These are phyloP conservation scores for Sisyra terminalis DNA, from an alignment of 2,888 invertebrate genomes.

Conservation along the genomic window DNA sequence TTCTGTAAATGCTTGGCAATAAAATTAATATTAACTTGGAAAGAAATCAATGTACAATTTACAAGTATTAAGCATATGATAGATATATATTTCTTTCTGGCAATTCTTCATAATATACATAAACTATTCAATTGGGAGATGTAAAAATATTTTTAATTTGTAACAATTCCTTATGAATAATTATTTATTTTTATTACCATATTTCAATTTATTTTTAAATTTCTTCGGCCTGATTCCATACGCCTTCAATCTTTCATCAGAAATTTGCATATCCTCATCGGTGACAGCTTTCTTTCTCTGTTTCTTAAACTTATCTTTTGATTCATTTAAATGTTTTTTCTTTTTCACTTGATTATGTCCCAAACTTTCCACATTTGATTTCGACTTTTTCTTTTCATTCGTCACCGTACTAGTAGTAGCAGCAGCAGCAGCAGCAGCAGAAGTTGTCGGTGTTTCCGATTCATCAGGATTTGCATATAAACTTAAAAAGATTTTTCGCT, in stretches of 20 bases:
- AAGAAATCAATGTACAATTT: no score
- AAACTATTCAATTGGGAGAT: no score
- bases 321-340: slow-evolving; percentile 21
- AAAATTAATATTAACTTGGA: no score
- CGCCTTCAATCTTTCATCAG: slow-evolving; percentile 71
- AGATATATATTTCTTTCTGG: no score
- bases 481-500: slow-evolving; percentile 63
- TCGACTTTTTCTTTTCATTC: slow-evolving; percentile 10
- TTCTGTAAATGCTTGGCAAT: no score
- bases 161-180: neutral
- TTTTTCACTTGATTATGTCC: slow-evolving; percentile 3
- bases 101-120: no score
- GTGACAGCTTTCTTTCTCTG: slow-evolving; percentile 10
- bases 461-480: slow-evolving; percentile 35
- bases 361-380: slow-evolving; percentile 10
- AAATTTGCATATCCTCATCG: slow-evolving; percentile 25
- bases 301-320: slow-evolving; percentile 16
- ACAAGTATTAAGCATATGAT: no score
- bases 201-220: slow-evolving; percentile 61
- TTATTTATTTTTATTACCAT: slow-evolving; percentile 17
- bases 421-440: slow-evolving; percentile 18
- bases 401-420: slow-evolving; percentile 11
- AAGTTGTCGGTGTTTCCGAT: slow-evolving; percentile 14
- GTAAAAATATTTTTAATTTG: no score
- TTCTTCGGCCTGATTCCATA: slow-evolving; percentile 88